These are phyloP conservation scores for Pundamilia nyererei DNA, from an alignment of 2,113 vertebrate genomes.

Conservation along the genomic window DNA sequence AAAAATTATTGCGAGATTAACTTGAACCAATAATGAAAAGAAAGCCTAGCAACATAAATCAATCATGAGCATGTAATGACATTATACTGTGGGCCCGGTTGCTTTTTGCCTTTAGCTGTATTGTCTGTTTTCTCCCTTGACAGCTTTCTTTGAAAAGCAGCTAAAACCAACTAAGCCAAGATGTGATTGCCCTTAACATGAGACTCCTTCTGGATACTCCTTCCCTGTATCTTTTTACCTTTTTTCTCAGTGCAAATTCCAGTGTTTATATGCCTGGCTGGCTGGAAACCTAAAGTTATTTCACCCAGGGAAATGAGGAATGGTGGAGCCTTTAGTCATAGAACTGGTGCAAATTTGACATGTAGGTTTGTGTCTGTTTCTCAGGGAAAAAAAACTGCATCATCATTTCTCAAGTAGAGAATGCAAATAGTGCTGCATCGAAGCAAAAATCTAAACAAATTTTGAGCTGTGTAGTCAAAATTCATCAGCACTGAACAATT, in stretches of 20 bases:
- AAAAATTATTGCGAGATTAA: not conserved
- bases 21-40: not conserved
- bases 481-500: not conserved
- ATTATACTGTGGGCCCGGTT: not conserved
- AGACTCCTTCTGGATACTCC: not conserved
- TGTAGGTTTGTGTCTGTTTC: not conserved
- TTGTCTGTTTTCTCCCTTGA: not conserved
- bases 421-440: not conserved
- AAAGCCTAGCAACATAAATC: not conserved
- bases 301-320: not conserved
- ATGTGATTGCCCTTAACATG: constrained; percentile 4
- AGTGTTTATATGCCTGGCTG: not conserved
- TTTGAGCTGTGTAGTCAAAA: not conserved
- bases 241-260: not conserved
- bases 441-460: not conserved
- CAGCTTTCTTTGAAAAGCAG: constrained; percentile 8
- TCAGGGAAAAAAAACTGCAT: not conserved
- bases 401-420: not conserved
- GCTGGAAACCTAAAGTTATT: not conserved
- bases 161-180: not conserved
- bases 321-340: not conserved
- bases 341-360: not conserved
- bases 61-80: not conserved
- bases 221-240: constrained; percentile 19
- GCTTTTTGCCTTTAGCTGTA: not conserved